Evolutionary conservation across 2,888 invertebrate species (phyloP), one percentile per base, ranked within the genome.

Genomic region (Ectemnius cavifrons): DNA sequence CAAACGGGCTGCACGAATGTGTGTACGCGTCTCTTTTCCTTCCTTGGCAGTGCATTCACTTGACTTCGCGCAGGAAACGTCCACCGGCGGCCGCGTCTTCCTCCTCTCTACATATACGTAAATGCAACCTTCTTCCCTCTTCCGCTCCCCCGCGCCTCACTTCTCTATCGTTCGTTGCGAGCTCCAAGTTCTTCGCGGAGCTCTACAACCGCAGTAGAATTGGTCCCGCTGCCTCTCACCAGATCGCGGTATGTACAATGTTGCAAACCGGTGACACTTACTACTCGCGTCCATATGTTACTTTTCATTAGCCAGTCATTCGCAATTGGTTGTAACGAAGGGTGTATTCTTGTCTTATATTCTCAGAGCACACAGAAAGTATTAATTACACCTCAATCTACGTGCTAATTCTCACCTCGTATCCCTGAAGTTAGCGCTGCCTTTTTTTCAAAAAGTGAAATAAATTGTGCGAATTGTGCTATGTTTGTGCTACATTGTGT

Each of bases 171-270:
- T n/a, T 16, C 16, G 1, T 16, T 16, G 14, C 52, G 52, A 52
- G 16, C 52, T 16, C 8, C 16, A 14, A 52, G 1, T 52, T 13
- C 37, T 14, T 16, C 6, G 16, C 52, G 11, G 1, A 4, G 6
- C 37, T 49, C 47, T 47, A 47, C 2, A 47, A 4, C n/a, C 23
- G 18, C 46, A 14, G 28, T 23, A 59, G 16, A 62, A 23, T 47
- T 47, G 73, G 27, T 59, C 61, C 68, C 52, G 13, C 37, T 56
- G 59, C 16, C 57, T 20, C 56, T 64, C 72, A 57, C 65, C 46
- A 78, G 75, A 45, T 69, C 49, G 67, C 70, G 67, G 57, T 66
- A 67, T 68, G 57, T 66, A 67, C 70, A 61, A 65, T 63, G 61
- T 78, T 66, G 73, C 67, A 49, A 37, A 20, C 14, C 14, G 23